Base-by-base conservation (phyloP, 2,888 invertebrate genomes). In the Drosophila ezoana region DNA sequence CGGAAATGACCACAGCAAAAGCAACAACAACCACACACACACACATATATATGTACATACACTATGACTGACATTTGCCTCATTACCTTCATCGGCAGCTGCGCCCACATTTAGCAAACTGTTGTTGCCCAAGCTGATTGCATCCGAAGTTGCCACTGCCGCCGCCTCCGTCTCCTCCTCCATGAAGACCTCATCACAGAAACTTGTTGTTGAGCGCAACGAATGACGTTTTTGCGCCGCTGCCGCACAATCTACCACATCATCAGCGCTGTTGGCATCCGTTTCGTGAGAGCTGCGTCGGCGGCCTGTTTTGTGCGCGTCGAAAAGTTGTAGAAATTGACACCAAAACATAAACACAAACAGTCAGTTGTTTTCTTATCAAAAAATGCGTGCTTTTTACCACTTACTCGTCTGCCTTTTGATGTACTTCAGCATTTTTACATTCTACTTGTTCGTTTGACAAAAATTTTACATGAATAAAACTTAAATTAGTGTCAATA, bases 171-270 rank as follows among this genome's bases (percentile, higher is more conserved):
- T 56, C 32, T 76, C 65, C 51, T 88, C 84, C 62, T 90, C 90
- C 67, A 90, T 79, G 52, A 87, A 87, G 44, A 90, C 69, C 72
- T 90, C 90, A 84, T 90, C 91, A 64, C 90, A 90, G 79, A 90
- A 90, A 76, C 91, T 90, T 53, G 91, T 90, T 70, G 91, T 89
- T 9, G 90, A 91, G 37, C 90, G 88, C 60, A 90, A 67, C 49
- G 90, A 90, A 73, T 90, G 79, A 41, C 91, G 89, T 69, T 91
- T 90, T 63, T 59, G 77, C 51, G 76, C 74, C 57, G 68, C 66
- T 54, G 70, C 53, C 51, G 59, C 72, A 45, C 70, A 65, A 60
- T 75, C 78, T 45, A 54, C 73, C 53, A 54, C 71, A 70, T 78
- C 68, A 63, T 65, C 76, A 77, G 68, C 77, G 40, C 70, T 63